Evolutionary conservation across 2,888 invertebrate species (phyloP), one percentile per base, ranked within the genome.

Genomic region (Noctua janthina): DNA sequence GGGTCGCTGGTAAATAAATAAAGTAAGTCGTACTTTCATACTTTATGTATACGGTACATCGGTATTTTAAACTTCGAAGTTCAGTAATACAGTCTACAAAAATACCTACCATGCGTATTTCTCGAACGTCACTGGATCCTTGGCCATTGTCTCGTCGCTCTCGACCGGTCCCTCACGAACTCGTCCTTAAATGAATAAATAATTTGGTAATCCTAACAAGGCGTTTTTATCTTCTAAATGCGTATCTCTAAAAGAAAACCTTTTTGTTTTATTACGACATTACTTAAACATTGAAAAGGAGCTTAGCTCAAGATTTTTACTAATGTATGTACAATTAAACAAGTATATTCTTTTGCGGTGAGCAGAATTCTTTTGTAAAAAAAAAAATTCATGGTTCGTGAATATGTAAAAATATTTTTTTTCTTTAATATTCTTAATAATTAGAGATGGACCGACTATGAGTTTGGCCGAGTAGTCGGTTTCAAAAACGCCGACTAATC

Each of bases 201-300:
- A 78, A 88, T 81, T 59, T 71, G 17, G 76, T 75, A 82, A 87
- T 87, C 81, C 80, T 81, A 81, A 86, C 89, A 84, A 85, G 74
- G 75, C 74, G 89, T 81, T 87, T 87, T 89, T 86, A 78, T 84
- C 86, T 82, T 78, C 59, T 62, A 51, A 86, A 72, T 51, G 75
- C 74, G 66, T 82, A 72, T 66, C 81, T 64, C 86, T 72, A 80
- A 81, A 78, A 73, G 74, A 62, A 81, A 87, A 86, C 78, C 88
- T 88, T 83, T 86, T 89, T 89, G 86, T 87, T 88, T 86, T 86
- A 88, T 88, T 86, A 81, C 76, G 20, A 62, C 69, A 83, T 88
- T 88, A 89, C 79, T 82, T 81, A 79, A 84, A 84, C 88, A 85
- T 87, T 80, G 80, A 82, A 79, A 87, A 54, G 76, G 54, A 71